Evolutionary conservation across 1,140 invertebrate genomes (phyloP).

Genomic region (Drosophila busckii): DNA sequence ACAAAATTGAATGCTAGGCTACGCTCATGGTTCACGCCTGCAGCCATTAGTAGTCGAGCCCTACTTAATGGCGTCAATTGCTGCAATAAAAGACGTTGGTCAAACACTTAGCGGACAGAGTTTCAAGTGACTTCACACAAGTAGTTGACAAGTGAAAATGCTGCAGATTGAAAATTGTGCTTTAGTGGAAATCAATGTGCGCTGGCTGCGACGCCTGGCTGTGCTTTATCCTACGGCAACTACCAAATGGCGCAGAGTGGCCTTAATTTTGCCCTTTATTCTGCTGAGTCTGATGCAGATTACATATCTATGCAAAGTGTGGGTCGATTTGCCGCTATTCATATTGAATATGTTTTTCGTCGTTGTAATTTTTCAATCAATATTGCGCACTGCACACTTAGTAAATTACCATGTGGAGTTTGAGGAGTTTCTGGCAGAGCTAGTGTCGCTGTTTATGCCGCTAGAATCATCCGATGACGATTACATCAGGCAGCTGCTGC

Average conservation of each 20-base stretch:
- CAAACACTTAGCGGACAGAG: slow-evolving; percentile 52
- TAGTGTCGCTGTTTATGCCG: slow-evolving; percentile 36
- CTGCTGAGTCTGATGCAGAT: slow-evolving; percentile 69
- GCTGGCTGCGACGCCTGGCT: slow-evolving; percentile 53
- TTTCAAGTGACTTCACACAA: slow-evolving; percentile 37
- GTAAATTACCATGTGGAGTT: slow-evolving; percentile 50
- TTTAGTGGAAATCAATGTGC: slow-evolving; percentile 61
- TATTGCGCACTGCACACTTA: slow-evolving; percentile 66
- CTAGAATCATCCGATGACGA: slow-evolving; percentile 28
- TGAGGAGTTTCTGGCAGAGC: slow-evolving; percentile 40
- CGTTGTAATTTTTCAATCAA: slow-evolving; percentile 61
- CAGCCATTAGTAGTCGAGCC: too few species aligned
- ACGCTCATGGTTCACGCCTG: slow-evolving; percentile 20
- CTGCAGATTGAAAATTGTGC: slow-evolving; percentile 45
- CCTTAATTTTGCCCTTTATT: slow-evolving; percentile 57
- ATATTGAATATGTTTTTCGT: slow-evolving; percentile 69
- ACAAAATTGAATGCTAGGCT: too few species aligned
- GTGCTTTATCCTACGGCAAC: slow-evolving; percentile 44
- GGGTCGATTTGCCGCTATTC: slow-evolving; percentile 59
- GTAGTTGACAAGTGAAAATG: neutral
- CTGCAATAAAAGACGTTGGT: slow-evolving; percentile 61
- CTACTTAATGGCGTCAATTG: slow-evolving; percentile 31
- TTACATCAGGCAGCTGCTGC: slow-evolving; percentile 17
- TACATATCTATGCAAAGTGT: slow-evolving; percentile 57
- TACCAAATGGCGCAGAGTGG: slow-evolving; percentile 52